phyloP scores from a whole-genome alignment of 2,888 invertebrate species.

The Thysanoteuthis rhombus region DNA sequence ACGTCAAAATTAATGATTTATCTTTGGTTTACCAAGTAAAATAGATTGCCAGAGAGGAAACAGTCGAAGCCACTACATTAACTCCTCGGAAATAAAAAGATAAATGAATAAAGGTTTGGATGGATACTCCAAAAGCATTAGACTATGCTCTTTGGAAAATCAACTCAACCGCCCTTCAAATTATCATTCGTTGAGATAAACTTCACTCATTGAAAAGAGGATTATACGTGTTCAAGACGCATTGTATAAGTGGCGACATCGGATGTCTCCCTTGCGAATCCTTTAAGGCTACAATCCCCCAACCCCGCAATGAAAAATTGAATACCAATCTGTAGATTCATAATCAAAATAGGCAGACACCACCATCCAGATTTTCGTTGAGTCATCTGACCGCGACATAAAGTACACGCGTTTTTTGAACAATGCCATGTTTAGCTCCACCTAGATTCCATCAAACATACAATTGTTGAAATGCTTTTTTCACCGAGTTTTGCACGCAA shows the following conservation, averaged over 20 bases:
- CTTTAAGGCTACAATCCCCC: not conserved
- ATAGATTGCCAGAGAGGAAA: too few species aligned
- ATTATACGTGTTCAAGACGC: not conserved
- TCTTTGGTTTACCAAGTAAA: too few species aligned
- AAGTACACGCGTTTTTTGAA: not conserved
- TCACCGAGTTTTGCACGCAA: not conserved
- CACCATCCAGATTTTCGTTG: not conserved
- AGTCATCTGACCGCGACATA: not conserved
- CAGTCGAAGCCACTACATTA: too few species aligned
- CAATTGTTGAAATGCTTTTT: not conserved
- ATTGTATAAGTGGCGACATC: not conserved
- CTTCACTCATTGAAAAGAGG: not conserved
- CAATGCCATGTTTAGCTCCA: not conserved
- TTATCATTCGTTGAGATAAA: not conserved
- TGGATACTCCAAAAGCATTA: too few species aligned
- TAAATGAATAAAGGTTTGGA: too few species aligned
- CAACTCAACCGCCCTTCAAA: not conserved
- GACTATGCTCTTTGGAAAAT: too few species aligned
- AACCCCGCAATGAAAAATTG: too few species aligned
- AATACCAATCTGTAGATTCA: not conserved
- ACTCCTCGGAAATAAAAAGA: too few species aligned
- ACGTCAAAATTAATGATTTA: too few species aligned
- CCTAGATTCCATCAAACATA: not conserved
- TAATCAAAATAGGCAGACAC: not conserved
- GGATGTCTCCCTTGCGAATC: not conserved